These are phyloP conservation scores for Drosophila sturtevanti DNA, from an alignment of 1,140 invertebrate species.

Conservation along the genomic window DNA sequence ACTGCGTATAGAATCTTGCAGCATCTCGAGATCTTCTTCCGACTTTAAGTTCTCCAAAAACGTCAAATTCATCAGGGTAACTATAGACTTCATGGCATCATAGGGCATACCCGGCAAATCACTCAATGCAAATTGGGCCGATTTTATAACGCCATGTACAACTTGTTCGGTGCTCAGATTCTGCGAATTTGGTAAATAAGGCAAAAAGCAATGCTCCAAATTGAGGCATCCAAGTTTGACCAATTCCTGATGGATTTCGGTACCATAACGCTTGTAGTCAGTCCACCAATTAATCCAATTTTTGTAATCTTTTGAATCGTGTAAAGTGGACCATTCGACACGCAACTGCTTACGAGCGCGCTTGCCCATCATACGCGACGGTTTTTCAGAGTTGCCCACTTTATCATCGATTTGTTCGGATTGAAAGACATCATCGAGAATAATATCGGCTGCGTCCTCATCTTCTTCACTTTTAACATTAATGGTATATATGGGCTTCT, in stretches of 20 bases:
- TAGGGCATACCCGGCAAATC: conserved; percentile 65
- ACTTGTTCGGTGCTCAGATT: conserved; percentile 53
- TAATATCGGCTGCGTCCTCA: conserved; percentile 36
- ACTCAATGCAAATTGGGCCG: conserved; percentile 49
- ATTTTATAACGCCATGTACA: conserved; percentile 51
- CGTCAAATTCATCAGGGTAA: conserved; percentile 63
- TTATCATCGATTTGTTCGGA: conserved; percentile 24
- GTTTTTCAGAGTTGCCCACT: conserved; percentile 34
- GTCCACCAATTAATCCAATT: conserved; percentile 59
- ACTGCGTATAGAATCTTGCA: conserved; percentile 59
- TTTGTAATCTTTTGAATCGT: conserved; percentile 52
- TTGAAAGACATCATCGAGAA: conserved; percentile 29
- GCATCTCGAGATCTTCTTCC: conserved; percentile 38
- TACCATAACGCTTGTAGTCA: conserved; percentile 55
- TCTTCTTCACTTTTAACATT: conserved; percentile 57
- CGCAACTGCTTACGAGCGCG: conserved; percentile 54
- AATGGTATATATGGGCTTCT: conserved; percentile 62
- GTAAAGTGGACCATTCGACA: conserved; percentile 38
- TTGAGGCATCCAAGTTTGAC: conserved; percentile 45
- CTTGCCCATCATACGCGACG: conserved; percentile 49
- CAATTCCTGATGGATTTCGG: conserved; percentile 49
- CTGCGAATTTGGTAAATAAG: conserved; percentile 49
- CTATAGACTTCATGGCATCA: conserved; percentile 63
- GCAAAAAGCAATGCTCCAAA: conserved; percentile 60
- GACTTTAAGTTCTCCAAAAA: conserved; percentile 57